Evolutionary conservation across 1,140 invertebrate genomes (phyloP), one percentile per base, ranked within the genome.

Genomic region (Drosophila nebulosa): DNA sequence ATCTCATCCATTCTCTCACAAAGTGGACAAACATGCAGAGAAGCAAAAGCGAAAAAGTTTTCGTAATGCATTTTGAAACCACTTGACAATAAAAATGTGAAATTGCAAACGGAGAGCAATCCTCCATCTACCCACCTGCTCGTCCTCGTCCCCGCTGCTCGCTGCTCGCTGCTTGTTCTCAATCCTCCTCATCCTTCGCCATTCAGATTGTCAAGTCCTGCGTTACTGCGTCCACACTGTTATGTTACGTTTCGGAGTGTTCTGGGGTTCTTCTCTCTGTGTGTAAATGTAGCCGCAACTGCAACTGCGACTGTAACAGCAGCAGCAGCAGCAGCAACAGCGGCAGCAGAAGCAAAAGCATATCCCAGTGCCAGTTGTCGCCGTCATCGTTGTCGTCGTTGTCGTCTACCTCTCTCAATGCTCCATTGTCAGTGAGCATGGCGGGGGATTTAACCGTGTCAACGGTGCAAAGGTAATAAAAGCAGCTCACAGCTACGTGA

Each of bases 401-500:
- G 39, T 46, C 39, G 39, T 10, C 39, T 24, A 10, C 32, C 16
- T 46, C 12, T 7, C 68, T 69, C 67, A 30, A 64, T 64, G 69
- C 66, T 69, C 22, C 42, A 77, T 79, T 81, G 78, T 81, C 78
- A 77, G 56, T 61, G 73, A 76, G 63, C 69, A 73, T 85, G 76
- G 64, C 80, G 58, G 68, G 79, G 79, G 79, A 84, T 55, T 84
- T 84, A 66, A 76, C 63, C 46, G 46, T 84, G 80, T 84, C 80
- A 84, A 79, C 69, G 80, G 65, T 80, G 77, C 80, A 86, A 64
- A 85, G 80, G 80, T 84, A 84, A 84, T 84, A 84, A 84, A 84
- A 84, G 81, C 67, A 86, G 80, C 65, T 73, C 73, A 76, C 64
- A 56, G 72, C 61, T 58, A 39, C 63, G 72, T 64, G 68, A 80